These are phyloP conservation scores for Columba guinea DNA, from an alignment of 2,797 vertebrate genomes.

Conservation along the genomic window DNA sequence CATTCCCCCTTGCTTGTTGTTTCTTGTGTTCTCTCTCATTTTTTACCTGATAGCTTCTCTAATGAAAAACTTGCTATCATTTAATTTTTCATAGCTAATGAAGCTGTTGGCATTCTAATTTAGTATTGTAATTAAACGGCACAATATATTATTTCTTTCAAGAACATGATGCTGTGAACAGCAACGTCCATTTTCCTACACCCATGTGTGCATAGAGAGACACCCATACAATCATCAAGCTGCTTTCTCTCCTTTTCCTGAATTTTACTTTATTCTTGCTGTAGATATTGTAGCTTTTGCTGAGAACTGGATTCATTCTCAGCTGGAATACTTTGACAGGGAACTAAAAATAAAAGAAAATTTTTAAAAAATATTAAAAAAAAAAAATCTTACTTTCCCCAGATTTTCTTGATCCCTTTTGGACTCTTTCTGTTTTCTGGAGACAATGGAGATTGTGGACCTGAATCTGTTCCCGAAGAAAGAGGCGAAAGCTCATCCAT, in stretches of 20 bases:
- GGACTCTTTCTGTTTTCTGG: slow-evolving; percentile 91
- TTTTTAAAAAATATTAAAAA: no score
- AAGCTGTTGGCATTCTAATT: background rate
- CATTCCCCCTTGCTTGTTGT: background rate
- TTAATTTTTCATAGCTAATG: background rate
- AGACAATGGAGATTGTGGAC: slow-evolving; percentile 84
- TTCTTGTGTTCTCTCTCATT: background rate
- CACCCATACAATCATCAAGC: background rate
- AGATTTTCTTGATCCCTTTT: slow-evolving; percentile 94
- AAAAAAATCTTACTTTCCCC: slow-evolving; percentile 90
- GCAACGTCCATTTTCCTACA: background rate
- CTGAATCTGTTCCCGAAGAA: slow-evolving; percentile 81
- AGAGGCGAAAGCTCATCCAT: slow-evolving; percentile 81
- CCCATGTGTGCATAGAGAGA: accelerated
- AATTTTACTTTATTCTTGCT: background rate
- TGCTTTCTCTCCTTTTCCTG: background rate
- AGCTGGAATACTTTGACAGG: background rate
- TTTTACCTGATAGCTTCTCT: background rate
- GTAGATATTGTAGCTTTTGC: background rate
- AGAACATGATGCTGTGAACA: background rate
- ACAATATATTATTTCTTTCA: background rate
- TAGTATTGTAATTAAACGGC: background rate
- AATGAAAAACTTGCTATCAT: background rate
- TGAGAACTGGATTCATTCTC: background rate
- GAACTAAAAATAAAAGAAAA: background rate